Percentiles rank a stretch among this genome's conserved stretches.
These are phyloP conservation scores for Condylura cristata DNA, from an alignment of 2,113 vertebrate genomes.

Conservation along the genomic window DNA sequence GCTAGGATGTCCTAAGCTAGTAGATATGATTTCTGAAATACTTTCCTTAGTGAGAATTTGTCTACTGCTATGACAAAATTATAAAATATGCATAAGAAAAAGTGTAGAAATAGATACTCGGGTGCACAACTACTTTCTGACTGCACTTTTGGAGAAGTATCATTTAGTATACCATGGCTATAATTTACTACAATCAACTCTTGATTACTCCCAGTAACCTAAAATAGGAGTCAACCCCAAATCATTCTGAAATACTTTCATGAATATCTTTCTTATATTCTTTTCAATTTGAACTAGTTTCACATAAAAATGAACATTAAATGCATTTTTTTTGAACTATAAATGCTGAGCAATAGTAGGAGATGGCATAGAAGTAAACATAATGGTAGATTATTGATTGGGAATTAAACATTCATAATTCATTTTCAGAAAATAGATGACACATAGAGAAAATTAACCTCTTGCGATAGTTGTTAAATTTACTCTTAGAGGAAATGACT, in stretches of 20 bases:
- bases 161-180: conserved; percentile 35
- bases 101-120: conserved; percentile 36
- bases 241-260: conserved; percentile 41
- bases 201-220: conserved; percentile 56
- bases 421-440: background rate
- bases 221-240: conserved; percentile 48
- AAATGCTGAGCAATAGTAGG: conserved; percentile 3
- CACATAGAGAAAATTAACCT: background rate
- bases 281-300: background rate
- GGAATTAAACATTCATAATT: conserved; percentile 5
- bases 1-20: background rate
- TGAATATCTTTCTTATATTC: background rate
- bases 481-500: background rate
- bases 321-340: background rate
- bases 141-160: conserved; percentile 31
- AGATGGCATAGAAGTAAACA: background rate
- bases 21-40: background rate
- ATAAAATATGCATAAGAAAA: conserved; percentile 56
- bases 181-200: conserved; percentile 72
- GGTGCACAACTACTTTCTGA: conserved; percentile 26
- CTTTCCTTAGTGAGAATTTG: conserved; percentile 38
- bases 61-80: conserved; percentile 20
- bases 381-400: background rate
- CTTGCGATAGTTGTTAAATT: background rate
- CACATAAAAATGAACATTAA: conserved; percentile 55